A percentile compares a stretch with the other conserved stretches of the same genome.
Conservation (phyloP, 2,888 invertebrate species). For the Hecatera dysodea region DNA sequence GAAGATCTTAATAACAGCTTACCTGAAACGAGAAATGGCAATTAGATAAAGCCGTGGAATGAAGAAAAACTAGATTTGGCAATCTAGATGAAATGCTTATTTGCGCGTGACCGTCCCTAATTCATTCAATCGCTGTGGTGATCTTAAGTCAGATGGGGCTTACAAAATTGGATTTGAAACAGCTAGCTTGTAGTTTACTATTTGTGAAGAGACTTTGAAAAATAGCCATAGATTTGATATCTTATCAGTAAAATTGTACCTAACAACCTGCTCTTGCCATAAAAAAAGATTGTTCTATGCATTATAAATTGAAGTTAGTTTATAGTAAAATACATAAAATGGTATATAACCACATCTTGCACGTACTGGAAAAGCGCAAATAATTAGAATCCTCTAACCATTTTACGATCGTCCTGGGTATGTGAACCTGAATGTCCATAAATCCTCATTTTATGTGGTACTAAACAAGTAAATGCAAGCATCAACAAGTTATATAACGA, state of each 20-base stretch:
- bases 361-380: slow-evolving; percentile 8
- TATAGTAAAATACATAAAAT: slow-evolving; percentile 9
- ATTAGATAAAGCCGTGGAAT: slow-evolving; percentile 41
- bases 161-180: slow-evolving; percentile 22
- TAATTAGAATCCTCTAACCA: slow-evolving; percentile 26
- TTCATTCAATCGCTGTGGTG: slow-evolving; percentile 48
- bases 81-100: slow-evolving; percentile 47
- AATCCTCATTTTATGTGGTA: slow-evolving; percentile 32
- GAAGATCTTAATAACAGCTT: slow-evolving; percentile 63
- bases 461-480: slow-evolving; percentile 36
- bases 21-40: slow-evolving; percentile 78
- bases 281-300: not conserved
- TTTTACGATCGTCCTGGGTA: slow-evolving; percentile 27
- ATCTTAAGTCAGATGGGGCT: slow-evolving; percentile 52
- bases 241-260: not conserved
- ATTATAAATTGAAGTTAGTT: not conserved
- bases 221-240: not conserved
- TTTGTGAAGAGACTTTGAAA: slow-evolving; percentile 3
- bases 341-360: slow-evolving; percentile 8
- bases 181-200: slow-evolving; percentile 11
- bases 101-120: slow-evolving; percentile 42
- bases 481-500: slow-evolving; percentile 34
- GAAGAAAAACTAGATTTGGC: slow-evolving; percentile 49
- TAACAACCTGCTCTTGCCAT: not conserved
- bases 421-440: slow-evolving; percentile 30